These are phyloP conservation scores for Mactra quadrangularis DNA, from an alignment of 1,140 invertebrate genomes.

Conservation along the genomic window DNA sequence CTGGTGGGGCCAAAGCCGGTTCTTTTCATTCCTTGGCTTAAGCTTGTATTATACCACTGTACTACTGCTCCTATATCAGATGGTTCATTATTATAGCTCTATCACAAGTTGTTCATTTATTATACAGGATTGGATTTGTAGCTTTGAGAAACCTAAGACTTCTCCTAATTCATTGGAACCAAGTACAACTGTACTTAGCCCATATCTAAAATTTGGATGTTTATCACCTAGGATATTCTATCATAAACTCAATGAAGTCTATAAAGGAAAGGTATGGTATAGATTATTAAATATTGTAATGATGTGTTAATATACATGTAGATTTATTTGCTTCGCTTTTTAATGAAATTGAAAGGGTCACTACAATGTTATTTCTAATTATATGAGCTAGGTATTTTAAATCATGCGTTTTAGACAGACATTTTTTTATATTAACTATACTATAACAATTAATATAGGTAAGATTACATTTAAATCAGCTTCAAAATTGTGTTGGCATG, in stretches of 20 bases:
- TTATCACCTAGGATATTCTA: conserved; percentile 93
- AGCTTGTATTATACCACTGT: no score
- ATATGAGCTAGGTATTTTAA: neutral
- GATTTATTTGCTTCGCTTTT: neutral
- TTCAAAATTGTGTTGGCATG: no score
- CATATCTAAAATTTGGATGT: conserved; percentile 95
- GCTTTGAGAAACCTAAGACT: conserved; percentile 94
- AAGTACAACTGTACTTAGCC: conserved; percentile 93
- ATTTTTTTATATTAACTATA: no score
- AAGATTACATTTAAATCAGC: no score
- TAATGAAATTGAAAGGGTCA: neutral
- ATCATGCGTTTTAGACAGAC: no score
- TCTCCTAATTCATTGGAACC: conserved; percentile 91
- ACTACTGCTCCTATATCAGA: no score
- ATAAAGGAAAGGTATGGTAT: conserved; percentile 81
- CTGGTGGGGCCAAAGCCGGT: no score
- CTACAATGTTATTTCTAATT: neutral
- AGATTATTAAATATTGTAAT: neutral
- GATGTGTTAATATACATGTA: neutral
- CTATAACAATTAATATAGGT: no score
- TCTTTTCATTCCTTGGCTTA: no score
- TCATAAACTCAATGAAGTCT: conserved; percentile 91
- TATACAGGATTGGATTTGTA: conserved; percentile 94
- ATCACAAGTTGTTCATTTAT: no score
- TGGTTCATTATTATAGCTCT: no score